A percentile compares a stretch with the other conserved stretches of the same genome.
Conservation (phyloP, 2,113 vertebrate species). For the Coracopsis vasa region DNA sequence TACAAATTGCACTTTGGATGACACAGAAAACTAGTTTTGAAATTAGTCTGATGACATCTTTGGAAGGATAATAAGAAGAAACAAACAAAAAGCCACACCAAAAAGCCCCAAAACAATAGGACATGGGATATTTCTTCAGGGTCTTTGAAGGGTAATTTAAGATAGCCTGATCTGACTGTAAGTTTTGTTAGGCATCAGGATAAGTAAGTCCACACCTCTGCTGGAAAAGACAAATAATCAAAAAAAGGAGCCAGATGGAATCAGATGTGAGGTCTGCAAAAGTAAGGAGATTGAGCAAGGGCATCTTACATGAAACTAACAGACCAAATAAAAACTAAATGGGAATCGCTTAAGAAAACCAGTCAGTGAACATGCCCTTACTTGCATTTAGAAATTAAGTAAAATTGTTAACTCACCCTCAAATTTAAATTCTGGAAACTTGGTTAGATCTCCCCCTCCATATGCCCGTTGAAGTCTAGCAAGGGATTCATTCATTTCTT, state of each 20-base stretch:
- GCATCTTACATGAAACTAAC: neutral
- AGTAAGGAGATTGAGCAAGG: neutral
- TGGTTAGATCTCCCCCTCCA: constrained; percentile 86
- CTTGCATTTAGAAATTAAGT: neutral
- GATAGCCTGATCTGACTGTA: neutral
- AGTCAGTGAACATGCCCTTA: neutral
- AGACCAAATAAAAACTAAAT: neutral
- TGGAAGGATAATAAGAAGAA: neutral
- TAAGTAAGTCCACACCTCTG: neutral
- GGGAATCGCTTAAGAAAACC: neutral
- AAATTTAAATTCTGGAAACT: constrained; percentile 91
- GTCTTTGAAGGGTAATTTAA: neutral
- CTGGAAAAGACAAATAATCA: neutral
- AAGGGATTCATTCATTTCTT: constrained; percentile 82
- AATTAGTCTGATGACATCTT: neutral
- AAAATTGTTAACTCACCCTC: constrained; percentile 74
- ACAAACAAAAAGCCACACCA: neutral
- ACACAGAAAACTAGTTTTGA: neutral
- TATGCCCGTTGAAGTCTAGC: constrained; percentile 86
- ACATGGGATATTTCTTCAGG: neutral
- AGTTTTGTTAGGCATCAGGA: neutral
- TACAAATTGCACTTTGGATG: neutral
- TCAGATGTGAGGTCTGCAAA: neutral
- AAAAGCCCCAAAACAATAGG: neutral
- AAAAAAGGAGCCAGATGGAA: neutral